phyloP scores from a whole-genome alignment of 30 jellyfish, hydroid and myxozoan genomes.

The Euphysa ruthae region DNA sequence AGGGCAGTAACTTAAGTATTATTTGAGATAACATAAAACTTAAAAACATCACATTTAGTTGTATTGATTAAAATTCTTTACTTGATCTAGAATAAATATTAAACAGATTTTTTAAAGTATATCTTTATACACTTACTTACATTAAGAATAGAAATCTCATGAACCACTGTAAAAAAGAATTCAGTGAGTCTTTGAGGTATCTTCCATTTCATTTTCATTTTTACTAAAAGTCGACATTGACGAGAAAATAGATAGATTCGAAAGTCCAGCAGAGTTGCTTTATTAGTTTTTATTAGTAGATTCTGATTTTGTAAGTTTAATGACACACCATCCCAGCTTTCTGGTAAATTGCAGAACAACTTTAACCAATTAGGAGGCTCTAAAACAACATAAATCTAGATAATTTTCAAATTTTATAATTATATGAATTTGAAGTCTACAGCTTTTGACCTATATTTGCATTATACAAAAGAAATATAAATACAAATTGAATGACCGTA shows the following conservation, averaged over 20 bases:
- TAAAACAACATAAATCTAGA: conserved; percentile 3
- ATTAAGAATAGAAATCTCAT: conserved; percentile 55
- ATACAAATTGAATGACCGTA: no score
- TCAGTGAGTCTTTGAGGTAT: conserved; percentile 62
- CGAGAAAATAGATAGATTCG: conserved; percentile 72
- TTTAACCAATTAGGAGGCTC: conserved; percentile 79
- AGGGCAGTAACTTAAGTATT: no score
- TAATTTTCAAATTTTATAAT: no score
- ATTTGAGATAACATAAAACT: no score
- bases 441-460: no score
- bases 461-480: no score
- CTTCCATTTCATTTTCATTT: conserved; percentile 43
- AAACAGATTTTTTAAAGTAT: no score
- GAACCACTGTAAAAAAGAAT: conserved; percentile 59
- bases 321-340: conserved; percentile 76
- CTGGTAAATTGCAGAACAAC: conserved; percentile 32
- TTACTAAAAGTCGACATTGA: conserved; percentile 62
- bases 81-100: no score
- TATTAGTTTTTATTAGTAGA: conserved; percentile 48
- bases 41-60: no score
- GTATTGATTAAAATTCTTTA: no score
- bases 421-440: no score
- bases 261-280: conserved; percentile 67
- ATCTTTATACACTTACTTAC: conserved; percentile 28
- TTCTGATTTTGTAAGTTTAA: conserved; percentile 28